Evolutionary conservation across 2,113 vertebrate species (phyloP).

Genomic region (Plecturocebus donacophilus): DNA sequence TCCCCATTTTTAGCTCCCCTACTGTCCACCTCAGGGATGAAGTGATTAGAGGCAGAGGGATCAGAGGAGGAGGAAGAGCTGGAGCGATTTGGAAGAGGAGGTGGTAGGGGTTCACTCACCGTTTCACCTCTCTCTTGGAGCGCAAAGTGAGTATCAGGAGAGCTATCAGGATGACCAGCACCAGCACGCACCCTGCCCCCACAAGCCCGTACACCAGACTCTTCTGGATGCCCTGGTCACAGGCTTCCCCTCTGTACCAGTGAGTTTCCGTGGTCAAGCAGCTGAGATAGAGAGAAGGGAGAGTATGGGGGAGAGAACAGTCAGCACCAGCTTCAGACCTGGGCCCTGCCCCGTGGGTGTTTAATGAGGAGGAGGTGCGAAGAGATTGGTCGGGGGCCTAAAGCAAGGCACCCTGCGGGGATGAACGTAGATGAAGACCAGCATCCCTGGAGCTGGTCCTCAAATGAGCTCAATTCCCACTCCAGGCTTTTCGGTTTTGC

Average conservation of each 20-base stretch:
- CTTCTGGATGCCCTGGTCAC: conserved; percentile 1
- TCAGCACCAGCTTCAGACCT: not conserved
- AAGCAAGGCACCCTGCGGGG: not conserved
- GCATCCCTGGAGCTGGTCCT: not conserved
- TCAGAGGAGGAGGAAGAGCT: not conserved
- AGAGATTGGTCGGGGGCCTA: too few relatives aligned
- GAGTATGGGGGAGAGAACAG: not conserved
- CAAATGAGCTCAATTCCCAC: not conserved
- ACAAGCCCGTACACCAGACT: conserved; percentile 46
- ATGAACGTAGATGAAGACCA: not conserved
- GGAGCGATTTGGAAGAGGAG: too few relatives aligned
- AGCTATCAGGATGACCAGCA: not conserved
- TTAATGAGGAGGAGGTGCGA: not conserved
- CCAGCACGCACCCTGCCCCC: accelerated
- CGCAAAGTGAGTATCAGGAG: not conserved
- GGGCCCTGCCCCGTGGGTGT: not conserved
- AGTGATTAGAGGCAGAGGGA: not conserved
- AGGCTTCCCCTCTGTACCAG: conserved; percentile 65
- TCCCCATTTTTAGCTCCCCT: not conserved
- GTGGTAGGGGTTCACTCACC: not conserved
- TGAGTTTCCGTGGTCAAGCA: conserved; percentile 63
- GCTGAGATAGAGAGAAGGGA: not conserved
- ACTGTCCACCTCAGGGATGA: not conserved
- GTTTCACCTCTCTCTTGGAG: not conserved
- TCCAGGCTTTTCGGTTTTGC: not conserved